Conservation (phyloP, 2,113 vertebrate genomes). For the Poecilia latipinna region DNA sequence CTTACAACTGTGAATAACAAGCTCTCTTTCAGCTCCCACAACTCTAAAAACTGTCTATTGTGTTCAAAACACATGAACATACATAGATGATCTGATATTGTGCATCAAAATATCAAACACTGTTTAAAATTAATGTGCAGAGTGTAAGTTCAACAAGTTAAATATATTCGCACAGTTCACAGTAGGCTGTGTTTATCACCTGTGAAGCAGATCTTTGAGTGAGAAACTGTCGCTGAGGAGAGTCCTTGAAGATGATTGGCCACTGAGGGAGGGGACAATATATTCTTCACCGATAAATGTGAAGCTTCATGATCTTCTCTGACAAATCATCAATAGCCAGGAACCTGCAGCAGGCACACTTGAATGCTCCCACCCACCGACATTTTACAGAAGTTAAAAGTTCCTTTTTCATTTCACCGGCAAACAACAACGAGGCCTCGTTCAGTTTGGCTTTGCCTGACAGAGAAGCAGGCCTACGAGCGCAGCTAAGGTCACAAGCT, state of each 20-base stretch:
- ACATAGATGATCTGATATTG: background rate
- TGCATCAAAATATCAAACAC: background rate
- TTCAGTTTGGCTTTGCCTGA: slow-evolving; percentile 38
- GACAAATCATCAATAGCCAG: slow-evolving; percentile 77
- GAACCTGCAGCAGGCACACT: slow-evolving; percentile 73
- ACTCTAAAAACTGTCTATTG: background rate
- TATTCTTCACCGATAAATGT: slow-evolving; percentile 71
- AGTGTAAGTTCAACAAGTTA: background rate
- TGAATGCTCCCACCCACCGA: slow-evolving; percentile 69
- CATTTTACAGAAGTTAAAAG: slow-evolving; percentile 75
- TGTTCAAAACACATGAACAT: background rate
- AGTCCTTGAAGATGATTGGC: slow-evolving; percentile 70
- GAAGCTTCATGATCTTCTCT: slow-evolving; percentile 69
- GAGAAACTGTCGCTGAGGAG: slow-evolving; percentile 25
- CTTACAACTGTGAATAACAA: background rate
- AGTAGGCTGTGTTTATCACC: slow-evolving; percentile 16
- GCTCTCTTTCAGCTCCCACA: background rate
- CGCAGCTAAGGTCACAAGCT: slow-evolving; percentile 18
- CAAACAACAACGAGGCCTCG: slow-evolving; percentile 36
- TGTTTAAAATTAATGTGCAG: background rate
- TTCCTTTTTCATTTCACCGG: slow-evolving; percentile 68
- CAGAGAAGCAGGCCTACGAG: slow-evolving; percentile 34
- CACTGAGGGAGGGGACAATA: slow-evolving; percentile 69
- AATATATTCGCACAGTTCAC: background rate
- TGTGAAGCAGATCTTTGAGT: background rate